A percentile compares a stretch with the other conserved stretches of the same genome.
Evolutionary conservation across 2,888 invertebrate genomes (phyloP).

Genomic region (Xestobium rufovillosum): DNA sequence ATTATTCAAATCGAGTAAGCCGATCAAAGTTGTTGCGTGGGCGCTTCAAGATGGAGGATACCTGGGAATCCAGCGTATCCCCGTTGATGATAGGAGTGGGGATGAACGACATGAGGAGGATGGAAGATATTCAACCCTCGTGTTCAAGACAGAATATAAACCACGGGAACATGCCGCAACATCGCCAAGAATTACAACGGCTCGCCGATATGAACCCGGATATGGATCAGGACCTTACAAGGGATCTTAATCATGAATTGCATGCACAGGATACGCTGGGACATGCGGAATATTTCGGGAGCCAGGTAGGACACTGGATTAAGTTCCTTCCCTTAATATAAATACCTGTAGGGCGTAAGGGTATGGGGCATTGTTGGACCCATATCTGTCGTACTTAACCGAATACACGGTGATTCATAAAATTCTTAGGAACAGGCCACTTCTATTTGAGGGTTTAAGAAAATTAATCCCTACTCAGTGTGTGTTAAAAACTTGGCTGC

Average conservation of each 20-base stretch:
- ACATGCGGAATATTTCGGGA: conserved; percentile 34
- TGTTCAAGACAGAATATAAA: conserved; percentile 29
- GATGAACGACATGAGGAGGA: conserved; percentile 35
- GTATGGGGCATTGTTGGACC: too few species aligned
- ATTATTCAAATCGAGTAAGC: conserved; percentile 27
- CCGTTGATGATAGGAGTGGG: conserved; percentile 43
- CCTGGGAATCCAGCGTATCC: conserved; percentile 43
- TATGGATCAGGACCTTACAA: conserved; percentile 34
- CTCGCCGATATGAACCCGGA: conserved; percentile 31
- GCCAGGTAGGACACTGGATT: conserved; percentile 38
- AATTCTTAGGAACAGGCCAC: too few species aligned
- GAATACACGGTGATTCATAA: too few species aligned
- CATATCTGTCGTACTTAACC: too few species aligned
- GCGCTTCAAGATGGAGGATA: conserved; percentile 42
- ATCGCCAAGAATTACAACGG: conserved; percentile 25
- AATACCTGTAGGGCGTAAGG: too few species aligned
- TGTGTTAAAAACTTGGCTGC: too few species aligned
- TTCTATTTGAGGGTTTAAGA: too few species aligned
- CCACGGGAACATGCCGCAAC: conserved; percentile 31
- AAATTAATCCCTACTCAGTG: too few species aligned
- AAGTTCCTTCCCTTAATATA: too few species aligned
- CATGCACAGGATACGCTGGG: conserved; percentile 26
- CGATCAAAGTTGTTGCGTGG: conserved; percentile 26
- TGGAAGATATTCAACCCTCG: conserved; percentile 34
- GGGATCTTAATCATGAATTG: conserved; percentile 29